A percentile compares a stretch with the other conserved stretches of the same genome.
phyloP scores from a whole-genome alignment of 2,797 vertebrate species.

The Potorous gilbertii region DNA sequence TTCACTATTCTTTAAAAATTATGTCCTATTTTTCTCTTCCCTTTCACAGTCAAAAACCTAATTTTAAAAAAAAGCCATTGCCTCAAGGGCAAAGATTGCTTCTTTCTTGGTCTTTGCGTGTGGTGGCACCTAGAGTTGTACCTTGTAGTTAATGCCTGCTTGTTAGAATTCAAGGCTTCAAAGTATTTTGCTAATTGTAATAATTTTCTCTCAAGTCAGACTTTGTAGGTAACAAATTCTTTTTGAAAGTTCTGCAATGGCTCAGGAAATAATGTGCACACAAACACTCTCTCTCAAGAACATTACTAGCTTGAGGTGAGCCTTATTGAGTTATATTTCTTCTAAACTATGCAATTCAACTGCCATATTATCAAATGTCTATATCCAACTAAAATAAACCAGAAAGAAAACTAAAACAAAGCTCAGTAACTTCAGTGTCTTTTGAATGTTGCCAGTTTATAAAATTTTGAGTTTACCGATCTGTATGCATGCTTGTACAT shows the following conservation, averaged over 20 bases:
- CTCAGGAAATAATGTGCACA: background rate
- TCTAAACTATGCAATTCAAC: background rate
- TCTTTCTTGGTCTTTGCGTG: background rate
- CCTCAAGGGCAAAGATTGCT: background rate
- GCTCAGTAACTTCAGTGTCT: background rate
- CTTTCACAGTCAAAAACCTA: background rate
- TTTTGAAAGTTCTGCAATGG: background rate
- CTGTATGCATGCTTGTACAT: background rate
- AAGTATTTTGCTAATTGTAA: constrained; percentile 14
- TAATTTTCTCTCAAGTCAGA: constrained; percentile 4
- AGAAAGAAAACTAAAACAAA: background rate
- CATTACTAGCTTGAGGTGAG: background rate
- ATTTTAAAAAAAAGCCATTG: background rate
- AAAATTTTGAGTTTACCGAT: background rate
- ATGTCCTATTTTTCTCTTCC: background rate
- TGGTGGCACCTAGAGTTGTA: background rate
- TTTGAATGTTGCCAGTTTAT: background rate
- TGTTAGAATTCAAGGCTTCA: background rate
- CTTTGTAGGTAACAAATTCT: background rate
- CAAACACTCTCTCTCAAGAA: too few species aligned
- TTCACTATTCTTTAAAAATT: background rate
- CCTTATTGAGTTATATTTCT: background rate
- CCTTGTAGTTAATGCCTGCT: background rate
- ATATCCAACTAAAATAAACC: background rate
- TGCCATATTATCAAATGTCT: background rate